Conservation (phyloP, 2,888 invertebrate genomes). For the Drosophila mimica region DNA sequence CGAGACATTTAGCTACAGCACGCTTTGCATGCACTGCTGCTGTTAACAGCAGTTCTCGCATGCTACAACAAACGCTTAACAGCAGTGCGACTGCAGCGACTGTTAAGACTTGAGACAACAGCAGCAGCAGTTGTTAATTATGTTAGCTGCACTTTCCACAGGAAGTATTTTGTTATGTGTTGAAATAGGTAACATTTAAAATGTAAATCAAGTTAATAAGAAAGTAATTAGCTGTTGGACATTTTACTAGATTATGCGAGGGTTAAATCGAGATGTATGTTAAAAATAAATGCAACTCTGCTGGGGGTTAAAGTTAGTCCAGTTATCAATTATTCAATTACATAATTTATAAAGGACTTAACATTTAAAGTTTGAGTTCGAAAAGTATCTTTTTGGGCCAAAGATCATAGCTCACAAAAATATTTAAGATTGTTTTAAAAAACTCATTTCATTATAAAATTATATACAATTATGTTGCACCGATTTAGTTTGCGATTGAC, state of each 20-base stretch:
- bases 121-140: slow-evolving; percentile 1
- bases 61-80: slow-evolving; percentile 54
- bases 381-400: background rate
- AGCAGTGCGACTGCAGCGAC: slow-evolving; percentile 12
- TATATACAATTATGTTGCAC: background rate
- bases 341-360: background rate
- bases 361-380: background rate
- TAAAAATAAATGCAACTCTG: background rate
- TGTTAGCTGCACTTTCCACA: slow-evolving; percentile 4
- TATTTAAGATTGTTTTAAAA: background rate
- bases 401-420: background rate
- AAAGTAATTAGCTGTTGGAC: background rate
- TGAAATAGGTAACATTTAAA: background rate
- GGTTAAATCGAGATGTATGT: background rate
- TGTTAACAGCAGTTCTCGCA: slow-evolving; percentile 60
- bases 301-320: background rate
- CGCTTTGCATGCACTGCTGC: background rate
- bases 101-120: background rate
- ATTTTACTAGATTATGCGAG: background rate
- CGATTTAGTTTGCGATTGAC: slow-evolving; percentile 11
- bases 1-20: slow-evolving; percentile 16
- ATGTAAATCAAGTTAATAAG: background rate
- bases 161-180: background rate
- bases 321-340: background rate
- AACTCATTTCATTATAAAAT: background rate